These are phyloP conservation scores for Irena cyanogastra DNA, from an alignment of 2,113 vertebrate species.

Conservation along the genomic window DNA sequence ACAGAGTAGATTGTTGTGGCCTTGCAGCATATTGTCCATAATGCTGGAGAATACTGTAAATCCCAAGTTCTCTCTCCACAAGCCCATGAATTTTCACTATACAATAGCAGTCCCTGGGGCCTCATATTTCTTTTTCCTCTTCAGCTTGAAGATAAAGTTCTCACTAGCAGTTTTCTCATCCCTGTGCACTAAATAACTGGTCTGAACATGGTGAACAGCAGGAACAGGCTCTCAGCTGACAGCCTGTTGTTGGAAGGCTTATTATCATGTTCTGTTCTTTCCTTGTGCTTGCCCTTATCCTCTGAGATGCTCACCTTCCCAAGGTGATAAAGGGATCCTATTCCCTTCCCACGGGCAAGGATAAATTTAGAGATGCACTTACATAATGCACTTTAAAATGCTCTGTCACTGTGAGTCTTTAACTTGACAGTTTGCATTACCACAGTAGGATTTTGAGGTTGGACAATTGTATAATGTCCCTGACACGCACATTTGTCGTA, in stretches of 20 bases:
- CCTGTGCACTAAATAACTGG: slow-evolving; percentile 87
- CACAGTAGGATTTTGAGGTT: neutral
- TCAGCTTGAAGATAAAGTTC: slow-evolving; percentile 88
- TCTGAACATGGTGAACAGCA: slow-evolving; percentile 70
- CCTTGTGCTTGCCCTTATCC: neutral
- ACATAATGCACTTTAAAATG: neutral
- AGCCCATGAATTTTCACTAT: neutral
- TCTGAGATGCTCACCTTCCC: neutral
- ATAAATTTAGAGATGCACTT: neutral
- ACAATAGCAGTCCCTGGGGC: neutral
- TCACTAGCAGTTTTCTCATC: slow-evolving; percentile 87
- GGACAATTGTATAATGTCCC: neutral
- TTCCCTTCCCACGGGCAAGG: neutral
- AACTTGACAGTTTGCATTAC: neutral
- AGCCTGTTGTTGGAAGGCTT: neutral
- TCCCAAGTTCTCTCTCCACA: neutral
- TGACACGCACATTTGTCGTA: neutral
- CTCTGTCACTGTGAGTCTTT: neutral
- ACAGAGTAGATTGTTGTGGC: neutral
- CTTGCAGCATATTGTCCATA: neutral
- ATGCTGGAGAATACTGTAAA: neutral
- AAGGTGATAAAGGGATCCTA: neutral
- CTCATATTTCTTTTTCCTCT: neutral
- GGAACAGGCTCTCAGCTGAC: neutral
- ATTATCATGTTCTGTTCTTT: neutral